Evolutionary conservation across 2,797 vertebrate species (phyloP).

Genomic region (Coilia nasus): DNA sequence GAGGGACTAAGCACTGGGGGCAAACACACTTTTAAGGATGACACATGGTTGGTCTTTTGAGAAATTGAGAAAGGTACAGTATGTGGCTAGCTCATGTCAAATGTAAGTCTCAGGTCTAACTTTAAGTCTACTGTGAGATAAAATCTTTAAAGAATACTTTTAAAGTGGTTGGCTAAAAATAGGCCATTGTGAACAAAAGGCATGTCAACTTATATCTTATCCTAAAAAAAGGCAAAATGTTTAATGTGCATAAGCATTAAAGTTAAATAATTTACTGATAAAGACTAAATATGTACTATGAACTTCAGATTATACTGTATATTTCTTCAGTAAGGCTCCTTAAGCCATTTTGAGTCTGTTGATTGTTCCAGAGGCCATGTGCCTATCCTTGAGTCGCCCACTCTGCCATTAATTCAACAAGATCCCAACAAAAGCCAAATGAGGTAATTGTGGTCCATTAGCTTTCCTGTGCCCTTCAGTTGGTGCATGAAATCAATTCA

Average conservation of each 20-base stretch:
- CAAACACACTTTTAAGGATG: neutral
- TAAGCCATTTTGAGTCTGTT: neutral
- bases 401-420: conserved; percentile 16
- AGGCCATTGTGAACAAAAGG: neutral
- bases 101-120: neutral
- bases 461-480: conserved; percentile 55
- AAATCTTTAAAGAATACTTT: neutral
- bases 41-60: neutral
- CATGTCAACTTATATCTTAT: neutral
- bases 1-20: neutral
- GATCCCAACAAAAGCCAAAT: conserved; percentile 35
- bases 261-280: neutral
- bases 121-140: neutral
- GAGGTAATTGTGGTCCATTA: conserved; percentile 32
- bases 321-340: neutral
- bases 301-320: too few relatives aligned
- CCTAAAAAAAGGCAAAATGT: too few relatives aligned
- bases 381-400: neutral
- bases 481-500: too few relatives aligned
- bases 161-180: neutral
- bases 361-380: neutral
- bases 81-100: neutral
- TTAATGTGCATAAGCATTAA: neutral
- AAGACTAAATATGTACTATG: neutral
- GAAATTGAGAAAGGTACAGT: neutral